Evolutionary conservation across 2,797 vertebrate genomes (phyloP).

Genomic region (Galagoides demidoff): DNA sequence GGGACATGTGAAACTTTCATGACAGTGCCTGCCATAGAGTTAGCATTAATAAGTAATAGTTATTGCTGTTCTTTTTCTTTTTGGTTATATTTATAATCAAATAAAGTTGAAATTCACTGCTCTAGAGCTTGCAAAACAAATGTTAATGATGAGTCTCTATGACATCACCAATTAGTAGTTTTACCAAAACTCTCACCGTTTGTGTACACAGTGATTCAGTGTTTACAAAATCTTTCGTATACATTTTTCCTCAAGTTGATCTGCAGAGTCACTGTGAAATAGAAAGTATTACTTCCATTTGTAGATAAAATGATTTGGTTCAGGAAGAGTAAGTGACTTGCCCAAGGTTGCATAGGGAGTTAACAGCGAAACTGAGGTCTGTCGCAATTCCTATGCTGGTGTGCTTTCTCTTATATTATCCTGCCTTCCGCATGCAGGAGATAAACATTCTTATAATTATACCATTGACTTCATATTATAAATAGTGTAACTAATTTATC

Average conservation of each 20-base stretch:
- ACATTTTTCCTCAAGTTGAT: neutral
- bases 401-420: neutral
- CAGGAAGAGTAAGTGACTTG: neutral
- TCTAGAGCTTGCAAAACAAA: neutral
- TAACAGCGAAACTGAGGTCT: neutral
- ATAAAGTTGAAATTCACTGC: neutral
- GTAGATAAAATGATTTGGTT: neutral
- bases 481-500: constrained; percentile 82
- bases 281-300: neutral
- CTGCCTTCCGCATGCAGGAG: constrained; percentile 30
- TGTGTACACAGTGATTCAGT: neutral
- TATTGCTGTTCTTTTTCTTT: neutral
- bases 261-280: neutral
- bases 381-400: fast-evolving
- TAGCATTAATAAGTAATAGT: neutral
- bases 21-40: neutral
- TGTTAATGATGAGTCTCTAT: neutral
- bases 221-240: neutral
- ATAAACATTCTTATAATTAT: constrained; percentile 80
- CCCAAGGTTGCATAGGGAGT: neutral
- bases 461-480: constrained; percentile 80
- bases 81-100: neutral
- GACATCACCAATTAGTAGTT: neutral
- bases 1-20: neutral
- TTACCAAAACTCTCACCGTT: neutral